Evolutionary conservation across 2,888 invertebrate genomes (phyloP), one percentile per base, ranked within the genome.

Genomic region (Phalangium opilio): DNA sequence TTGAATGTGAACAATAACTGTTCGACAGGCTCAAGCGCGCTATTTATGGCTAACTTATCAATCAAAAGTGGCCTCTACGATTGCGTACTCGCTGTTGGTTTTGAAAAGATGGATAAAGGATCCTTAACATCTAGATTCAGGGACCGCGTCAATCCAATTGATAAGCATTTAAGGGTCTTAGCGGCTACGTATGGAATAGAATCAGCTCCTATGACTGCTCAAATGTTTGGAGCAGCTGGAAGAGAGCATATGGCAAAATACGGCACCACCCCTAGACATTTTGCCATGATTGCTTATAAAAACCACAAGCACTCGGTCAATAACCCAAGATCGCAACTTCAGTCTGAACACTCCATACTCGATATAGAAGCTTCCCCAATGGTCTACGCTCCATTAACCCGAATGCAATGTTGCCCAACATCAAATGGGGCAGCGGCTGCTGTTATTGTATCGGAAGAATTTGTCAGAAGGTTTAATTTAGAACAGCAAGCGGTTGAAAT

Each of bases 1-100:
- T 87, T 83, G 70, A 98, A 98, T 68, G 95, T 96, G 12, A 96
- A 98, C 70, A 98, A 98, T 65, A 95, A 95, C 63, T 98, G 98
- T 64, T 83, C 96, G 0, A 95, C 95, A 1, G 98, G 98, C 21
- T 84, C 95, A 0, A 85, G 83, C 46, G 96, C 96, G 1, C 67
- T 98, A 3, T 76, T 81, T 62, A 71, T 98, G 61, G 90, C 81
- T 0, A 90, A 90, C 64, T 90, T 95, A 67, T 75, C 93, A 17
- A 72, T 98, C n/a, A 83, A 89, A 68, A 79, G 83, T 52, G 91
- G 58, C 15, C 8, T 53, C 5, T 40, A 48, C 43, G 50, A 58
- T 36, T 58, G 58, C 50, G 53, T 49, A 1, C 69, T 98, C 48
- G 95, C 93, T 1, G 69, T 95, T 27, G 98, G 98, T 3, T 98